Evolutionary conservation across 2,797 vertebrate species (phyloP).

Genomic region (Synaphobranchus kaupii): DNA sequence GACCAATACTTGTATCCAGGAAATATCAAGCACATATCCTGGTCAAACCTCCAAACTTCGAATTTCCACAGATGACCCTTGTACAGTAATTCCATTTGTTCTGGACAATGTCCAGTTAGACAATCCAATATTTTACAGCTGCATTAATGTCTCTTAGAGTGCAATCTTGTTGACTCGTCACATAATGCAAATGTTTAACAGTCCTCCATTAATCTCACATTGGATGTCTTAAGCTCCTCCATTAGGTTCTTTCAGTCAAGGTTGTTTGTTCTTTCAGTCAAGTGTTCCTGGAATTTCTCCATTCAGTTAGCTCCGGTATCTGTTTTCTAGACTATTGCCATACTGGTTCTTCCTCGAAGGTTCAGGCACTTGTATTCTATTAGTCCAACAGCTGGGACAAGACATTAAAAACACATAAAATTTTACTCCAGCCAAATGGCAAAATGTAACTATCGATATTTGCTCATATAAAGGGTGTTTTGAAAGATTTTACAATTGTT

Average conservation of each 20-base stretch:
- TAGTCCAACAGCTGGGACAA: background rate
- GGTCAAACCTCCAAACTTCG: background rate
- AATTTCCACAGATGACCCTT: background rate
- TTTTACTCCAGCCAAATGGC: background rate
- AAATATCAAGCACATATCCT: background rate
- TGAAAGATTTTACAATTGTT: background rate
- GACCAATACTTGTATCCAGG: background rate
- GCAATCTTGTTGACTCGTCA: conserved; percentile 4
- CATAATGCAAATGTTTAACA: conserved; percentile 11
- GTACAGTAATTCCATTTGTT: background rate
- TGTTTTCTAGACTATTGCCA: background rate
- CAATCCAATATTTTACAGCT: background rate
- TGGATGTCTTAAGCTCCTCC: background rate
- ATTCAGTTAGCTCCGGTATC: background rate
- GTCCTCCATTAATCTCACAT: conserved; percentile 5
- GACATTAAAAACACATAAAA: background rate
- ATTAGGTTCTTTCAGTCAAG: conserved; percentile 2
- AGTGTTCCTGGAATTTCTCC: conserved; percentile 17
- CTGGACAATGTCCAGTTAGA: background rate
- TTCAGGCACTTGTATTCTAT: background rate
- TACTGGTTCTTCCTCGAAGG: background rate
- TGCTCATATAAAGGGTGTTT: background rate
- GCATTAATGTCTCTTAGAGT: background rate
- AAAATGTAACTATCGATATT: background rate
- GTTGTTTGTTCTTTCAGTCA: too few species aligned